These are phyloP conservation scores for Hiodon alosoides DNA, from an alignment of 2,113 vertebrate species.

Conservation along the genomic window DNA sequence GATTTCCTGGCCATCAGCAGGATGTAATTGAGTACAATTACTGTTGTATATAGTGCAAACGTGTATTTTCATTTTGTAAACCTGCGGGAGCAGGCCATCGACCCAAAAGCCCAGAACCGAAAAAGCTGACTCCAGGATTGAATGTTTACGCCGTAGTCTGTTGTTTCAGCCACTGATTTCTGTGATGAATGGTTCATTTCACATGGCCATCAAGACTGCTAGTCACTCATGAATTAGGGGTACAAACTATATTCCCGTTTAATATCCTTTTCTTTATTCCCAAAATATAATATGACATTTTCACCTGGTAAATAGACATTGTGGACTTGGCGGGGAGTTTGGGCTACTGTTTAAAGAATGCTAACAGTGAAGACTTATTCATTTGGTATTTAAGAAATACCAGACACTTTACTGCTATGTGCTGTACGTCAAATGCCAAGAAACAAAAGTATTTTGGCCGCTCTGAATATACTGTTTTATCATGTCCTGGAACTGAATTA, in stretches of 20 bases:
- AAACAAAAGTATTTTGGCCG: no score
- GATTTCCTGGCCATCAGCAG: neutral
- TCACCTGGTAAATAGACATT: neutral
- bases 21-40: neutral
- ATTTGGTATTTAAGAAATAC: no score
- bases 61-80: neutral
- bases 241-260: neutral
- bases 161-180: neutral
- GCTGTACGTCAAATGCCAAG: no score
- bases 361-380: no score
- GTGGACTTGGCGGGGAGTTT: no score
- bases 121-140: neutral
- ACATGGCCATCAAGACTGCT: neutral
- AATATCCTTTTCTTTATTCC: neutral
- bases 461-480: no score
- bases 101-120: neutral
- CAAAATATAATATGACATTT: neutral
- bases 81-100: neutral
- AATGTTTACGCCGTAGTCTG: constrained; percentile 13
- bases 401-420: no score
- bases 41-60: neutral
- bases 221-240: neutral
- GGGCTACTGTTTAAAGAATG: no score
- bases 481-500: no score
- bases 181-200: neutral